phyloP scores from a whole-genome alignment of 35 echinoderm and acorn worm genomes.

The Patiria miniata region DNA sequence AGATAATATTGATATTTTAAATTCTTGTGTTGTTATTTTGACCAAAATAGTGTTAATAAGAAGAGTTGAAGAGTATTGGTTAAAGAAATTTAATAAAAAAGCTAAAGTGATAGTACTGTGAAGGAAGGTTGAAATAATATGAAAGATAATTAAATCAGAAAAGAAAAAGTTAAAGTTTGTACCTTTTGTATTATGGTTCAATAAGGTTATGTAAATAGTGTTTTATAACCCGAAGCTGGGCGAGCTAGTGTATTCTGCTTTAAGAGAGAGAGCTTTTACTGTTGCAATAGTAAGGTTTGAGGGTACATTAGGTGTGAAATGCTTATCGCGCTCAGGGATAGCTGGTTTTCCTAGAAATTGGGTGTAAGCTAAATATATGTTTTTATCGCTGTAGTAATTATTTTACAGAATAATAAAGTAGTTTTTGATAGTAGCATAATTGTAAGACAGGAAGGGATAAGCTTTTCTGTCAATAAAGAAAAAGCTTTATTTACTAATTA shows the following conservation, averaged over 20 bases:
- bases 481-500: constrained; percentile 25
- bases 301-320: constrained; percentile 59
- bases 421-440: not conserved
- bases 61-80: not conserved
- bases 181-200: constrained; percentile 81
- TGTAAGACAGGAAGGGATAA: constrained; percentile 48
- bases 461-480: constrained; percentile 49
- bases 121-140: constrained; percentile 68
- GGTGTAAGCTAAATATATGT: constrained; percentile 24
- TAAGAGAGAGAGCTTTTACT: not conserved
- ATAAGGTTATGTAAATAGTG: not conserved
- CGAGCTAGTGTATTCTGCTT: constrained; percentile 46
- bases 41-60: not conserved
- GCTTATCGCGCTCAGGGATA: constrained; percentile 55
- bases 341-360: constrained; percentile 61
- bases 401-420: not conserved
- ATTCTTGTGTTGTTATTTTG: not conserved
- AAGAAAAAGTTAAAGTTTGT: constrained; percentile 32
- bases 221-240: constrained; percentile 36
- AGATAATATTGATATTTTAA: not conserved
- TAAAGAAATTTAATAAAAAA: not conserved
- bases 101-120: constrained; percentile 44
- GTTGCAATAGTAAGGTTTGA: constrained; percentile 52
- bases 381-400: not conserved
- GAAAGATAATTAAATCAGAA: constrained; percentile 36